A percentile compares a stretch with the other conserved stretches of the same genome.
Evolutionary conservation across 2,113 vertebrate genomes (phyloP).

Genomic region (Dipodomys stephensi): DNA sequence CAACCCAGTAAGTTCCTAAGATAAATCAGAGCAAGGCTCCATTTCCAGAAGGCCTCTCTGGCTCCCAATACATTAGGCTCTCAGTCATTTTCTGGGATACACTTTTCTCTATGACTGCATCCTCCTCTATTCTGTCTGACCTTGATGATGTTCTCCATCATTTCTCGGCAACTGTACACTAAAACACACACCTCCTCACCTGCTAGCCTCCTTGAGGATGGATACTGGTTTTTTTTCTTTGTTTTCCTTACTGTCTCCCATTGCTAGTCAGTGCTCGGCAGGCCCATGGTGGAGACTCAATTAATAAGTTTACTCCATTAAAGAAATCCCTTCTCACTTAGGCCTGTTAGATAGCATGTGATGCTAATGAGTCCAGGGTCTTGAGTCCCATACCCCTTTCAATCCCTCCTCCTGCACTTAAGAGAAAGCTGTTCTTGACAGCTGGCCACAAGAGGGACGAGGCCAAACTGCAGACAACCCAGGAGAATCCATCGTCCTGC

Average conservation of each 20-base stretch:
- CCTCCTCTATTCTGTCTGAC: background rate
- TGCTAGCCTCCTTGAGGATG: background rate
- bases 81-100: background rate
- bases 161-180: background rate
- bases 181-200: background rate
- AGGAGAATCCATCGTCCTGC: background rate
- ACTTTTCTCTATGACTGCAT: too few species aligned
- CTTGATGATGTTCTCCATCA: background rate
- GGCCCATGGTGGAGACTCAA: fast-evolving
- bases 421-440: background rate
- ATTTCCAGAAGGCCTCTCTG: background rate
- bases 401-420: background rate
- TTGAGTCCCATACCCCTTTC: background rate
- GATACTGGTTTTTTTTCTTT: background rate
- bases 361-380: background rate
- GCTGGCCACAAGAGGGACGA: background rate
- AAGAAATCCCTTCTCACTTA: background rate
- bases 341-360: too few species aligned
- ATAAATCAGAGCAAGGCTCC: background rate
- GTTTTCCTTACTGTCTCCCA: background rate
- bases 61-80: background rate
- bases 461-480: background rate
- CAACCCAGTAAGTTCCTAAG: background rate
- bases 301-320: background rate
- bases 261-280: background rate